Evolutionary conservation across 2,797 vertebrate genomes (phyloP), one percentile per base, ranked within the genome.

Genomic region (Tapirus indicus): DNA sequence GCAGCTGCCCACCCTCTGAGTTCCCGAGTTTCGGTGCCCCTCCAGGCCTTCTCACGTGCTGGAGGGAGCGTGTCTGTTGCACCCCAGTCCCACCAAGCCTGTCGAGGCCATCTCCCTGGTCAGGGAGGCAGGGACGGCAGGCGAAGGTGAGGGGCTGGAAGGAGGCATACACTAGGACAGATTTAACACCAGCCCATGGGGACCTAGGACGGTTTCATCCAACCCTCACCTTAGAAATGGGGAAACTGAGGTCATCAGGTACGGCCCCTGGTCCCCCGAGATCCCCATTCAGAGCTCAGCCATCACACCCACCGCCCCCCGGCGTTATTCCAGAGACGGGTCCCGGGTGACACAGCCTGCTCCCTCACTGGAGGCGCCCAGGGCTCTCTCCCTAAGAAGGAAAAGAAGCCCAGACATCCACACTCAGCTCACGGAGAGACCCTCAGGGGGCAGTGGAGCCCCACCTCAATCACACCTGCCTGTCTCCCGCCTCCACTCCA

Each of bases 91-190:
- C 7, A 32, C 54, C 20, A 2, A 52, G 20, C 16, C 86, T 29
- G 56, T 0, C 11, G 23, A 44, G 17, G 7, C 32, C 10, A 3
- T 4, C 41, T 35, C 38, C 16, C 12, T 0, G 4, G 7, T 5
- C 6, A 29, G 18, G 44, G 62, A 84, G 13, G n/a, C 72, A 20
- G 29, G 41, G 32, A 29, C 4, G 52, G n/a, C 0, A 1, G 23
- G 17, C 23, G 32, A 4, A 8, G 5, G 23, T 35, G 12, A 27
- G 52, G 13, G 41, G 23, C 21, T 27, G 5, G 54, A 32, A 49
- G 54, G 32, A 60, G 41, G 21, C 35, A 27, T 32, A 64, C 5
- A 11, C 29, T 12, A 27, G 27, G 11, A 64, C 35, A 60, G 52
- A 13, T 35, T 58, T 7, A 47, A 44, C 38, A 0, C 3, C 7